Percentiles rank a stretch among this genome's conserved stretches.
Conservation (phyloP, 2,797 vertebrate genomes). For the Liparis tanakae region DNA sequence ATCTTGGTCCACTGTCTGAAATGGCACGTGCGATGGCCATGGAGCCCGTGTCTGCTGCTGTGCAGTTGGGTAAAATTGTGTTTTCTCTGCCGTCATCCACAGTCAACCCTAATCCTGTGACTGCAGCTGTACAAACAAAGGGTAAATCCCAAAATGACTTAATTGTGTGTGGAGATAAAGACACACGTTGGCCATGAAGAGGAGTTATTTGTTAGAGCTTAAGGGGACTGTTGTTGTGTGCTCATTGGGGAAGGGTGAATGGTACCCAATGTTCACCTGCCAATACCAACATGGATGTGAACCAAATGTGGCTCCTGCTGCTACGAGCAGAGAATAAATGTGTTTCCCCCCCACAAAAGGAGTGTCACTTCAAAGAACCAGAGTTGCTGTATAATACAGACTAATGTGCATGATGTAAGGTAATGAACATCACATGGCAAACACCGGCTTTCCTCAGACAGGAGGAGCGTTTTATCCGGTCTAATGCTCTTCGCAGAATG, state of each 20-base stretch:
- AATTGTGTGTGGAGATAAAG: conserved; percentile 78
- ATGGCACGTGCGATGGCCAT: conserved; percentile 23
- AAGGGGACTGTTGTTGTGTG: conserved; percentile 59
- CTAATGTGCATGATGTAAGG: conserved; percentile 11
- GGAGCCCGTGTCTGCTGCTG: conserved; percentile 35
- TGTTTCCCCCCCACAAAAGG: neutral
- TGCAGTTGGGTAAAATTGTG: conserved; percentile 60
- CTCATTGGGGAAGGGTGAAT: conserved; percentile 48
- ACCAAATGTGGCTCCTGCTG: conserved; percentile 46
- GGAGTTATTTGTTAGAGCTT: conserved; percentile 61
- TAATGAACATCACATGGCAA: conserved; percentile 19
- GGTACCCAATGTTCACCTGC: conserved; percentile 69
- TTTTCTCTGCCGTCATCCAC: conserved; percentile 69
- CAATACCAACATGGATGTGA: conserved; percentile 43
- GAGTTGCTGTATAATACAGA: conserved; percentile 19
- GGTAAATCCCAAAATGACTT: conserved; percentile 79
- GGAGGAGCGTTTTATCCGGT: conserved; percentile 32
- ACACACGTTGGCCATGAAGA: conserved; percentile 62
- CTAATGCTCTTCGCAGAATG: conserved; percentile 32
- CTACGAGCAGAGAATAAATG: neutral
- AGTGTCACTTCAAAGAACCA: conserved; percentile 31
- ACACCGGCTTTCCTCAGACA: conserved; percentile 31
- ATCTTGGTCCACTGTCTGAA: conserved; percentile 38
- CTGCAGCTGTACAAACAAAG: conserved; percentile 79
- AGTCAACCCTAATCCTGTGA: conserved; percentile 78